A percentile compares a stretch with the other conserved stretches of the same genome.
Conservation (phyloP, 2,113 vertebrate genomes). For the Progne subis region DNA sequence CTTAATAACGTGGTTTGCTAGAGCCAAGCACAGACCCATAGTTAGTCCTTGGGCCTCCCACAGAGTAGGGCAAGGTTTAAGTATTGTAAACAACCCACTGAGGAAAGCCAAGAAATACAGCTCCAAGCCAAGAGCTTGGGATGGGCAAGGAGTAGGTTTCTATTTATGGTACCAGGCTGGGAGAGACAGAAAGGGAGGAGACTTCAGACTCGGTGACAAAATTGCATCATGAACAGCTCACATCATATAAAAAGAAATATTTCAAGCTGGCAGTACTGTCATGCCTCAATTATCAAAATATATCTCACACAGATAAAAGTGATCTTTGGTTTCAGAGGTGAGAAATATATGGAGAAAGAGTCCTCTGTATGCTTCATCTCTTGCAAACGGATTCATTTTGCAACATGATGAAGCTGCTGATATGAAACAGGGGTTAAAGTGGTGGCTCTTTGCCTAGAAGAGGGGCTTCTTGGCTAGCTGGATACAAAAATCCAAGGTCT, state of each 20-base stretch:
- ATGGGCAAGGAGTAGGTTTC: slow-evolving; percentile 24
- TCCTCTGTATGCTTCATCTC: neutral
- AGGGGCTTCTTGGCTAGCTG: neutral
- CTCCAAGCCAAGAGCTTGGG: slow-evolving; percentile 8
- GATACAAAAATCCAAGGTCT: neutral
- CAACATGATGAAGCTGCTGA: neutral
- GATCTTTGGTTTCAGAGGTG: neutral
- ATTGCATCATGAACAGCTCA: neutral
- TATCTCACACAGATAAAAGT: neutral
- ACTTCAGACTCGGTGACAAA: neutral
- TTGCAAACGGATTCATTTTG: neutral
- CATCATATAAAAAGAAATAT: neutral
- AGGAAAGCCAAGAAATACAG: slow-evolving; percentile 40
- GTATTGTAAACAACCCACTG: slow-evolving; percentile 27
- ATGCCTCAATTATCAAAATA: neutral
- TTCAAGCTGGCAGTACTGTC: neutral
- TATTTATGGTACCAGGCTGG: slow-evolving; percentile 33
- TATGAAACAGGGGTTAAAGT: neutral
- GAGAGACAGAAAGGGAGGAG: slow-evolving; percentile 31
- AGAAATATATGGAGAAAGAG: neutral
- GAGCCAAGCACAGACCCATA: neutral
- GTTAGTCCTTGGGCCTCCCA: slow-evolving; percentile 55
- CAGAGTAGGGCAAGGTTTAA: neutral
- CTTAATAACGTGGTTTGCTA: slow-evolving; percentile 26
- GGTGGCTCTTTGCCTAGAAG: neutral